Evolutionary conservation across 2,113 vertebrate genomes (phyloP), one percentile per base, ranked within the genome.

Genomic region (Semnornis frantzii): DNA sequence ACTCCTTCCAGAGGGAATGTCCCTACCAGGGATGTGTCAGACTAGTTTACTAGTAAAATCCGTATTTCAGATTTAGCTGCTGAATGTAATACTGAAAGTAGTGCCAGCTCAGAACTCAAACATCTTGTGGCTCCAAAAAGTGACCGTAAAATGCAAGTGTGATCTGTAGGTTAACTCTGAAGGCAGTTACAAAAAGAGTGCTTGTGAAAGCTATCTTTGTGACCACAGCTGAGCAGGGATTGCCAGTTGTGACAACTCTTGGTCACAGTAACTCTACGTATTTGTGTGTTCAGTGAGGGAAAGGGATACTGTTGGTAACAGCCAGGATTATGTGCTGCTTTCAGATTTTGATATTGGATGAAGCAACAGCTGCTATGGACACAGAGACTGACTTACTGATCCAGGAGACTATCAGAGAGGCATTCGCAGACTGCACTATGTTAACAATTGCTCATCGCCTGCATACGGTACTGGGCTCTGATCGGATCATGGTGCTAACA

Each of bases 341-440:
- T 80, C 95, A 99, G 99, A 98, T 99, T 92, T 94, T 99, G 81
- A 98, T 99, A 82, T 87, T 99, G 93, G 99, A 99, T 85, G 99
- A 99, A 95, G 99, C 99, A 12, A 99, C 99, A 9, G 99, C 99
- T 59, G 99, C 99, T 92, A 99, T 99, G 93, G 99, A 99, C 97
- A 98, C 98, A 0, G 99, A 99, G 97, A 99, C 99, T 2, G 99
- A 99, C 62, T 93, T 98, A 39, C 97, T 99, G 90, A 98, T 99
- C 87, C 99, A 99, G 85, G 98, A 99, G 94, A 99, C 99, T 57
- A 98, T 99, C 95, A 97, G 98, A 94, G 97, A 98, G 85, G 98
- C 98, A 0, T 99, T 99, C 93, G 97, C 97, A 31, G 98, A 98
- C 94, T 99, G 99, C 97, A 99, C 99, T 85, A 99, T 98, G 94